Conservation (phyloP, 2,113 vertebrate species). For the Sylvicapra grimmia region DNA sequence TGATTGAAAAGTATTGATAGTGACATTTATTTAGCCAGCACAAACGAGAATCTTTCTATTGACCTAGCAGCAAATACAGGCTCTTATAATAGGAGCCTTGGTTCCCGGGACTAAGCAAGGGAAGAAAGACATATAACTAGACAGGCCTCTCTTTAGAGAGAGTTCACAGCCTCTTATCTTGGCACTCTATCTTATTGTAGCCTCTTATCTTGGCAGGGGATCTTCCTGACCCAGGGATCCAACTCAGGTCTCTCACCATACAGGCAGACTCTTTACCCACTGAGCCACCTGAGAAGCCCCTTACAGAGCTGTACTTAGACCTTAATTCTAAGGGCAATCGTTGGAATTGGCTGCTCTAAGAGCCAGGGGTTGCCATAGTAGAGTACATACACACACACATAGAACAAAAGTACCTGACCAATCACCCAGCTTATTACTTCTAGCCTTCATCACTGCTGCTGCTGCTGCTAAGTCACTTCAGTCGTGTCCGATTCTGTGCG, state of each 20-base stretch:
- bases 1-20: constrained; percentile 34
- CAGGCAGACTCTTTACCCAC: not conserved
- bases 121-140: not conserved
- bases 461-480: too few relatives aligned
- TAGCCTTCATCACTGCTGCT: not conserved
- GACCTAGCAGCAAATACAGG: not conserved
- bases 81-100: not conserved
- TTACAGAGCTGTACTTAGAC: not conserved
- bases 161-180: not conserved
- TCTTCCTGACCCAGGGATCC: not conserved
- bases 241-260: not conserved
- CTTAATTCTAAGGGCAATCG: not conserved
- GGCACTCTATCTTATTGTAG: not conserved
- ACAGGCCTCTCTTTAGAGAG: not conserved
- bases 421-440: not conserved
- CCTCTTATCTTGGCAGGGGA: not conserved
- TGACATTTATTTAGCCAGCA: constrained; percentile 18
- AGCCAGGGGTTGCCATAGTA: not conserved
- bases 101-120: not conserved
- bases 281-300: not conserved
- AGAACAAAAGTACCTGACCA: not conserved
- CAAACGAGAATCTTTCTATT: not conserved
- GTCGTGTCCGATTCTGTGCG: too few relatives aligned
- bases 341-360: not conserved
- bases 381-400: fast-evolving